Percentiles rank a stretch among this genome's conserved stretches.
Evolutionary conservation across 2,797 vertebrate species (phyloP).

Genomic region (Macropodus opercularis): DNA sequence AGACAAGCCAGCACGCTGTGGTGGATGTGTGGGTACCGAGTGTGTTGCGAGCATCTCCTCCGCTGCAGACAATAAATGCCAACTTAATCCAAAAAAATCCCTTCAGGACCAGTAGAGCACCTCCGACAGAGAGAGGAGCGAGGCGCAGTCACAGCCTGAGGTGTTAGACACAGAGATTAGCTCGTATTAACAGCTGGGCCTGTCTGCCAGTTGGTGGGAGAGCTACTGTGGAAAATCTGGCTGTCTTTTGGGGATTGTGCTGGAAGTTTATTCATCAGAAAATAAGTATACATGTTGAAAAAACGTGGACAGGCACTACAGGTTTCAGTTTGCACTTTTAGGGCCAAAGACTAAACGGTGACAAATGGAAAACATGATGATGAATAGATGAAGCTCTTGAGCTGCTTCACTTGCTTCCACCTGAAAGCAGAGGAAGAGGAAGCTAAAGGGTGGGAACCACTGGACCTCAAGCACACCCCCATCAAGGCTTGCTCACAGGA

Average conservation of each 20-base stretch:
- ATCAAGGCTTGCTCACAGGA: too few relatives aligned
- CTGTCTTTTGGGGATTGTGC: constrained; percentile 37
- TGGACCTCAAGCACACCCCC: too few relatives aligned
- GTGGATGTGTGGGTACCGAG: constrained; percentile 24
- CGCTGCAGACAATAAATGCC: constrained; percentile 56
- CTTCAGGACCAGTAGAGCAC: constrained; percentile 48
- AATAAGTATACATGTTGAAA: constrained; percentile 12
- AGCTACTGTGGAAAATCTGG: constrained; percentile 25
- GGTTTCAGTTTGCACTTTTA: too few relatives aligned
- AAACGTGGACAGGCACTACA: constrained; percentile 17
- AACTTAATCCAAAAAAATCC: constrained; percentile 60
- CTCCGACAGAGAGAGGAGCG: constrained; percentile 39
- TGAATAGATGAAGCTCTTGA: too few relatives aligned
- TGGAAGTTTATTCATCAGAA: constrained; percentile 41
- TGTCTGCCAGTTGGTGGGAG: constrained; percentile 51
- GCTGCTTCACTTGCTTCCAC: too few relatives aligned
- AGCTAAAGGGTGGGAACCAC: too few relatives aligned
- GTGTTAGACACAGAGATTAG: constrained; percentile 64
- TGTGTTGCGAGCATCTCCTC: constrained; percentile 41
- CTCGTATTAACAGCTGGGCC: constrained; percentile 59
- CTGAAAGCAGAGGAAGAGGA: too few relatives aligned
- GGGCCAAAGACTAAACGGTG: too few relatives aligned
- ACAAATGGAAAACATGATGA: too few relatives aligned
- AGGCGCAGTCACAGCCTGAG: constrained; percentile 36
- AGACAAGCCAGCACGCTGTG: constrained; percentile 33